These are phyloP conservation scores for Monoplex corrugatus DNA, from an alignment of 2,888 invertebrate genomes.

Conservation along the genomic window DNA sequence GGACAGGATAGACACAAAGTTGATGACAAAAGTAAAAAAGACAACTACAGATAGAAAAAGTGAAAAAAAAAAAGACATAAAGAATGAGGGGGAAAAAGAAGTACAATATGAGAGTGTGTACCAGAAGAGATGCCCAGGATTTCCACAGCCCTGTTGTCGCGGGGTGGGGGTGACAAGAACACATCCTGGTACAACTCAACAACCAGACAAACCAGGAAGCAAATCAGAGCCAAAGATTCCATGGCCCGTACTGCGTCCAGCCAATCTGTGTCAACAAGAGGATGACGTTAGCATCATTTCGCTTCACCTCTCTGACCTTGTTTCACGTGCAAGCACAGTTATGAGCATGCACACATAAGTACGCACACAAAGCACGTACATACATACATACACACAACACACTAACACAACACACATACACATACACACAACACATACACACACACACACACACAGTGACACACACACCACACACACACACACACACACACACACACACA, in stretches of 20 bases:
- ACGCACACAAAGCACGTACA: not conserved
- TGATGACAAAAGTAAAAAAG: too few species aligned
- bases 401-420: not conserved
- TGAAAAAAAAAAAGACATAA: too few species aligned
- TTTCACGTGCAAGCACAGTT: not conserved
- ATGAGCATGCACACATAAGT: not conserved
- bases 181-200: constrained; percentile 30
- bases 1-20: too few species aligned
- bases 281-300: not conserved
- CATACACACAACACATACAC: not conserved
- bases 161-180: not conserved
- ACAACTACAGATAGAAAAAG: too few species aligned
- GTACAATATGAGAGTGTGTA: too few species aligned
- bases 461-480: too few species aligned
- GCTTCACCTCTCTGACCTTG: too few species aligned
- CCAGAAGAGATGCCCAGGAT: not conserved
- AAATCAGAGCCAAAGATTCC: not conserved
- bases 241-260: not conserved
- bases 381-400: not conserved
- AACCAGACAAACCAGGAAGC: not conserved
- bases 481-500: too few species aligned
- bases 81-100: too few species aligned
- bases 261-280: not conserved
- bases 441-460: not conserved
- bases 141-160: constrained; percentile 21